A percentile compares a stretch with the other conserved stretches of the same genome.
These are phyloP conservation scores for Styela clava DNA, from an alignment of 23 tunicate species.

Conservation along the genomic window DNA sequence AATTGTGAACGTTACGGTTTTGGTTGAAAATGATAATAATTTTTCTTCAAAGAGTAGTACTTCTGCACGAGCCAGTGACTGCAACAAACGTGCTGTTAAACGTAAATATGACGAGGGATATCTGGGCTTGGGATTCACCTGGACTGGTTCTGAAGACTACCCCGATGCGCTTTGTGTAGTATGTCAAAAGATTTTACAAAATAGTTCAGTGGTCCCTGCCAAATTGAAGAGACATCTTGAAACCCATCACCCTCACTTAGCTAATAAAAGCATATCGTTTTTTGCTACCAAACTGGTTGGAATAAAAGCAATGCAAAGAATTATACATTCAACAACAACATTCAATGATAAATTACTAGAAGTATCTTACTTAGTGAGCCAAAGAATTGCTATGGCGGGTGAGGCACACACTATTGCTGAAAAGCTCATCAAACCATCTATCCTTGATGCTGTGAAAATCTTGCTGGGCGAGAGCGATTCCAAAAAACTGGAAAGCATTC, in stretches of 20 bases:
- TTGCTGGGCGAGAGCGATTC: background rate
- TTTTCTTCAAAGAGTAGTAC: too few relatives aligned
- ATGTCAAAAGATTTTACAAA: too few relatives aligned
- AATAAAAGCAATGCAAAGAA: constrained; percentile 23
- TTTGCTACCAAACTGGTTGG: too few relatives aligned
- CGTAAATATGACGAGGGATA: too few relatives aligned
- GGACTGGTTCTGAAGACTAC: too few relatives aligned
- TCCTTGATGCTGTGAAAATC: constrained; percentile 18
- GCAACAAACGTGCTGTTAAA: too few relatives aligned
- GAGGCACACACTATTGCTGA: constrained; percentile 34
- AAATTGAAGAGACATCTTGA: constrained; percentile 37
- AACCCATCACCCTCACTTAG: constrained; percentile 34
- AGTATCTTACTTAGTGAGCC: constrained; percentile 27
- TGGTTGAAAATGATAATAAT: too few relatives aligned
- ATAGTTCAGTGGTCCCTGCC: too few relatives aligned
- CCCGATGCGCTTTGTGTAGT: too few relatives aligned
- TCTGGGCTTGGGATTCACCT: too few relatives aligned
- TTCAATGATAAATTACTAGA: constrained; percentile 21
- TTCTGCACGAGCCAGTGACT: too few relatives aligned
- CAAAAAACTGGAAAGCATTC: constrained; percentile 17
- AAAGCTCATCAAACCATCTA: constrained; percentile 18
- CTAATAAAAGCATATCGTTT: constrained; percentile 21
- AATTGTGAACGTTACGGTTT: too few relatives aligned
- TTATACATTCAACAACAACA: constrained; percentile 32
- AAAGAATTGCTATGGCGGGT: constrained; percentile 31